Evolutionary conservation across 2,113 vertebrate genomes (phyloP).

Genomic region (Pycnonotus jocosus): DNA sequence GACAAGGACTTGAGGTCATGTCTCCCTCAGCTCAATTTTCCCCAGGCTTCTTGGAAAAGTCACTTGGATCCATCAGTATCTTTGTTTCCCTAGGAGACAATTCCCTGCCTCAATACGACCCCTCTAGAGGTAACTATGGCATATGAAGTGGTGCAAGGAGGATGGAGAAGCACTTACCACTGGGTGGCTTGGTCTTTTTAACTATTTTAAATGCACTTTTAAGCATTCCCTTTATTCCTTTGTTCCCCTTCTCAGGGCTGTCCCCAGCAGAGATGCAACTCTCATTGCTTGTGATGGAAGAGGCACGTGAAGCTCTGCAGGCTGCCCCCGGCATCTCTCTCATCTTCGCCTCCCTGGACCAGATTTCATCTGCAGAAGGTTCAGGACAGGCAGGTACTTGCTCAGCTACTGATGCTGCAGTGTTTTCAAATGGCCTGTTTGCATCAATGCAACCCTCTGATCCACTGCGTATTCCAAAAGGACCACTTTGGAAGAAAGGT

Average conservation of each 20-base stretch:
- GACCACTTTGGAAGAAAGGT: constrained; percentile 44
- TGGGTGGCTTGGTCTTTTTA: constrained; percentile 29
- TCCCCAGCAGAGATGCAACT: not conserved
- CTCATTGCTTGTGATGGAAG: constrained; percentile 7
- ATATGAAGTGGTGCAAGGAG: not conserved
- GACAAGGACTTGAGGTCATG: not conserved
- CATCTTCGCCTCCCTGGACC: not conserved
- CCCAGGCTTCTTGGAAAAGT: not conserved
- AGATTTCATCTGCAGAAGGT: not conserved
- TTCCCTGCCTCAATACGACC: rapidly evolving
- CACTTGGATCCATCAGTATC: rapidly evolving
- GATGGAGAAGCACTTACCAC: constrained; percentile 27
- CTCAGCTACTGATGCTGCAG: not conserved
- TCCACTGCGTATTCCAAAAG: constrained; percentile 4
- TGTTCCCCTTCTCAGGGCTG: constrained; percentile 32
- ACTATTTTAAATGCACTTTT: not conserved
- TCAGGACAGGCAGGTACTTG: not conserved
- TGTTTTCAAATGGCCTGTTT: not conserved
- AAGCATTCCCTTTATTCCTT: constrained; percentile 37
- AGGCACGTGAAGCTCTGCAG: not conserved
- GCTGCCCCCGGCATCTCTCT: not conserved
- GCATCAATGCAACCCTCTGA: not conserved
- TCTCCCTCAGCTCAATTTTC: not conserved
- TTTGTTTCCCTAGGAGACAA: not conserved
- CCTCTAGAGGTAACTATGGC: not conserved